Conservation (phyloP, 2,113 vertebrate species). For the Prinia subflava region DNA sequence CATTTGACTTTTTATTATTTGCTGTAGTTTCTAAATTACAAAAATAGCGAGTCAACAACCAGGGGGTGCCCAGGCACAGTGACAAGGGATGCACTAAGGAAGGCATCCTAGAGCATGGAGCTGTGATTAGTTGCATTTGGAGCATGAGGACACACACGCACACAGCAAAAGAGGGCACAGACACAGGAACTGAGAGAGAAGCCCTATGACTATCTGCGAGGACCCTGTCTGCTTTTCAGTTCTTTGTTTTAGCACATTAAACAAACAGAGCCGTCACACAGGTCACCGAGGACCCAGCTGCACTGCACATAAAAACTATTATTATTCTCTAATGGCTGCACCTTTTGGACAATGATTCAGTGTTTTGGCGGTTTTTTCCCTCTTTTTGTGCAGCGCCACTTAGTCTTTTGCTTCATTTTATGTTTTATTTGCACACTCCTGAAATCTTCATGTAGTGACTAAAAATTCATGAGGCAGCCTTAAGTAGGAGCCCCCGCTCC, state of each 20-base stretch:
- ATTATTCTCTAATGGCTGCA: slow-evolving; percentile 47
- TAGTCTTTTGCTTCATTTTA: background rate
- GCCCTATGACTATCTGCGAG: background rate
- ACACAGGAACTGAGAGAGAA: background rate
- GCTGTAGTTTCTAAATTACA: slow-evolving; percentile 25
- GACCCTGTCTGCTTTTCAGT: slow-evolving; percentile 7
- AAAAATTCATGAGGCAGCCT: slow-evolving; percentile 35
- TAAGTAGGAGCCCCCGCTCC: background rate
- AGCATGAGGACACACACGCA: slow-evolving; percentile 30
- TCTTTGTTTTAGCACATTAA: slow-evolving; percentile 54
- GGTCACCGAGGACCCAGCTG: slow-evolving; percentile 37
- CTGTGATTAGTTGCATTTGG: slow-evolving; percentile 37
- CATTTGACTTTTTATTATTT: background rate
- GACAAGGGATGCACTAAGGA: background rate
- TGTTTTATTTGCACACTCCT: background rate
- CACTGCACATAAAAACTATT: slow-evolving; percentile 36
- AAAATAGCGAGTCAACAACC: background rate
- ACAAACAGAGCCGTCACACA: slow-evolving; percentile 38
- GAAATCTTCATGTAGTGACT: slow-evolving; percentile 45
- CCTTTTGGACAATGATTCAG: slow-evolving; percentile 41
- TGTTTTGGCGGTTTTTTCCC: background rate
- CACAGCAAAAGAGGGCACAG: background rate
- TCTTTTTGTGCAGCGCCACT: background rate
- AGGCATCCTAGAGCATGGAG: background rate
- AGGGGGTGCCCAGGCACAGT: background rate